Base-by-base conservation (phyloP, 1,140 invertebrate genomes). In the Ericerus pela region DNA sequence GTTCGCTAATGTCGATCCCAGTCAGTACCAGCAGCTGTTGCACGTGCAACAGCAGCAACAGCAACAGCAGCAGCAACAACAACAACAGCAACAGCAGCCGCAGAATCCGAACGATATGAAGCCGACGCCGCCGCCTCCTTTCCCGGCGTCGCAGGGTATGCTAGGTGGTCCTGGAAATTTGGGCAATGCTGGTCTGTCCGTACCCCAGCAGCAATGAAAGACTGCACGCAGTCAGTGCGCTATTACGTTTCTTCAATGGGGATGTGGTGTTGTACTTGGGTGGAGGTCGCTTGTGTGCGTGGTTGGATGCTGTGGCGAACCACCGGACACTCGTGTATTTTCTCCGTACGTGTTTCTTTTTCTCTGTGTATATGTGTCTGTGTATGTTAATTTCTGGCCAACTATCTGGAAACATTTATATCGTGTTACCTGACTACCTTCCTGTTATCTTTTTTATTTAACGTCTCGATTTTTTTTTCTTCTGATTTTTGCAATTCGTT, bases 1-100 rank as follows among this genome's bases (percentile, higher is more conserved):
- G 3, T 10, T 10, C 41, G 2, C 41, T 2, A 22, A 4, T 24
- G 41, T 47, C 41, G 41, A 47, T 47, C 41, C 41, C 20, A 47
- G 26, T 16, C 36, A 41, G 20, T 47, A 47, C 14, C 51, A 67
- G 65, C 66, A 61, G 43, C 58, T 64, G 33, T 60, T 62, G 33
- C 64, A 67, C 28, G 58, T 30, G 14, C 63, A 57, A 36, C 56
- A 58, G 20, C 68, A 72, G 38, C 73, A 72, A 53, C 67, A 70
- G 38, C 67, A 71, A 27, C 71, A 71, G 20, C 72, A 71, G 31
- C 64, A 69, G 63, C 63, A 68, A 63, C 57, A 67, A 57, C 64
- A 65, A 36, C 69, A 62, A 58, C 59, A 64, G 28, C 66, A 66
- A 54, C 61, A 65, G 53, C 58, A 68, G 58, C 61, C 64, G 41